Evolutionary conservation across 2,888 invertebrate species (phyloP).

Genomic region (Andrena praecox): DNA sequence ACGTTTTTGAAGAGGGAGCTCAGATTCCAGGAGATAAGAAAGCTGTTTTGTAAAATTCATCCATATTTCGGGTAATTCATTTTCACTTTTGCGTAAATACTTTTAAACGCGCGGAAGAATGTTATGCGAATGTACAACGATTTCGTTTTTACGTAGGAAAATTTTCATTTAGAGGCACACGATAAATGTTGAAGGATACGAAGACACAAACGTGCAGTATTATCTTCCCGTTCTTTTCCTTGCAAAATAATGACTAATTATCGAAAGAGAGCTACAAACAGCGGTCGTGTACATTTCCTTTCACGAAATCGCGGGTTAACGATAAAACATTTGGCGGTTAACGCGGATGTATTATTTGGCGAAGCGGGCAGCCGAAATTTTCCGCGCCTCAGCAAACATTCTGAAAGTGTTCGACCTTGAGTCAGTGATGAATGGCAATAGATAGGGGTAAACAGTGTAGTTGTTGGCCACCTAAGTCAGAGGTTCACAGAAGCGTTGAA

Average conservation of each 20-base stretch:
- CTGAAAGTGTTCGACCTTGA: neutral
- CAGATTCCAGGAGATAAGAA: neutral
- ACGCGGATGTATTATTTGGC: slow-evolving; percentile 29
- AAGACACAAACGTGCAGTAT: neutral
- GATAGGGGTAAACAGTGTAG: too few relatives aligned
- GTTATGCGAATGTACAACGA: neutral
- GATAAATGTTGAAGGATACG: neutral
- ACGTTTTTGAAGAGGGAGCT: neutral
- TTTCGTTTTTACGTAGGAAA: neutral
- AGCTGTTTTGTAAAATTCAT: neutral
- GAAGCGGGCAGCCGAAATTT: slow-evolving; percentile 16
- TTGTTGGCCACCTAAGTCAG: too few relatives aligned
- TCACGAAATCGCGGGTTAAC: slow-evolving; percentile 26
- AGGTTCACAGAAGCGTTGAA: too few relatives aligned
- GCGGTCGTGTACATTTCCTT: slow-evolving; percentile 39
- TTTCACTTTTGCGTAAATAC: neutral
- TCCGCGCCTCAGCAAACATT: slow-evolving; percentile 16
- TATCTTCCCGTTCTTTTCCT: slow-evolving; percentile 1
- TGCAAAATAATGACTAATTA: slow-evolving; percentile 8
- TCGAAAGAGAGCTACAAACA: slow-evolving; percentile 9
- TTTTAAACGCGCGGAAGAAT: neutral
- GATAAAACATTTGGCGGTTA: slow-evolving; percentile 25
- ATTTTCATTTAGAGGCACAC: neutral
- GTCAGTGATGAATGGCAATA: neutral
- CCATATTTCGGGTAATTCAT: neutral